These are phyloP conservation scores for Glaucidium brasilianum DNA, from an alignment of 2,113 vertebrate species.

Conservation along the genomic window DNA sequence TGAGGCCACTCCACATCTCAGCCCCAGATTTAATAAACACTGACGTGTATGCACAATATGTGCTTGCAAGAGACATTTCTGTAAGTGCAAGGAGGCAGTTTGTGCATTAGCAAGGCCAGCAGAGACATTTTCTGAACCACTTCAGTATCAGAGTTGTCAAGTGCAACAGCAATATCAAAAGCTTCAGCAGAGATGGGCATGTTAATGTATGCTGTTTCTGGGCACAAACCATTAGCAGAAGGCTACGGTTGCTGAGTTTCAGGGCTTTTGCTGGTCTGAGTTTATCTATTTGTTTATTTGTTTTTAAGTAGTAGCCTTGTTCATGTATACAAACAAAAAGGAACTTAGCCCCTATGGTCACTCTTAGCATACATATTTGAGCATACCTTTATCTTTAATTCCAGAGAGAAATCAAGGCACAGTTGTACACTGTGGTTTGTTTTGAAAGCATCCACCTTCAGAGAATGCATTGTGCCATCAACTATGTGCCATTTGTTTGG, in stretches of 20 bases:
- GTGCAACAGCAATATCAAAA: neutral
- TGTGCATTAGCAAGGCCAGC: neutral
- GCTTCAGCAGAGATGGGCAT: neutral
- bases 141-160: slow-evolving; percentile 7
- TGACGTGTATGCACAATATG: slow-evolving; percentile 28
- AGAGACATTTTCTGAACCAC: neutral
- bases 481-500: rapidly evolving
- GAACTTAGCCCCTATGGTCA: neutral
- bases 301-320: neutral
- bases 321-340: neutral
- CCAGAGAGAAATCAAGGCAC: neutral
- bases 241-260: neutral
- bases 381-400: neutral
- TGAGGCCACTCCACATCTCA: neutral
- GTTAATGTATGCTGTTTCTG: neutral
- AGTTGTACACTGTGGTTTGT: rapidly evolving
- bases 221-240: neutral
- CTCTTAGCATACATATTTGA: neutral
- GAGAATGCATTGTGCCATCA: rapidly evolving
- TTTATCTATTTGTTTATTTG: neutral
- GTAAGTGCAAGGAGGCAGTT: slow-evolving; percentile 29
- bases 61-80: slow-evolving; percentile 19
- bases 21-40: slow-evolving; percentile 16
- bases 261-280: neutral
- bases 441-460: neutral